phyloP scores from a whole-genome alignment of 2,888 invertebrate species.

The Hirtodrosophila confusa region DNA sequence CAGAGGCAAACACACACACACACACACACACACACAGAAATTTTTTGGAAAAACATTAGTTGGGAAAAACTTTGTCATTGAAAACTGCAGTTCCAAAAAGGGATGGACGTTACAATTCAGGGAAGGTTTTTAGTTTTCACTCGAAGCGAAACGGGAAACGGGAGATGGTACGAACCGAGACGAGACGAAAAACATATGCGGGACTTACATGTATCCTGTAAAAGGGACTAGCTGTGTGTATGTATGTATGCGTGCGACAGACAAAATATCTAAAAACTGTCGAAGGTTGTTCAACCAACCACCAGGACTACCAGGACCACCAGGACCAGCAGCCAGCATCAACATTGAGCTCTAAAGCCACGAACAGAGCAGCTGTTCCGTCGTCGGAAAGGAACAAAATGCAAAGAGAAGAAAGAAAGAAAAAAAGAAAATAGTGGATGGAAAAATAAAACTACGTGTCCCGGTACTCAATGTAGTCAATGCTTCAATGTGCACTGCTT shows the following conservation, averaged over 20 bases:
- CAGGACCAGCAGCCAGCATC: conserved; percentile 29
- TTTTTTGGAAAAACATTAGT: conserved; percentile 24
- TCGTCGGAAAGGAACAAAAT: conserved; percentile 12
- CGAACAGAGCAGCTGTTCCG: conserved; percentile 73
- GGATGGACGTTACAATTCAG: conserved; percentile 46
- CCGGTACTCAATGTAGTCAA: conserved; percentile 47
- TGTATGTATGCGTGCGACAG: conserved; percentile 44
- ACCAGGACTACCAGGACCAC: conserved; percentile 29
- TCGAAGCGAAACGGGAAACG: conserved; percentile 37
- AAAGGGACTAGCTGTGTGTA: conserved; percentile 43
- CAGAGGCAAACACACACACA: conserved; percentile 11
- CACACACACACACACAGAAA: conserved; percentile 9
- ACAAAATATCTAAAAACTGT: conserved; percentile 73
- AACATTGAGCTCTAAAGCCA: conserved; percentile 41
- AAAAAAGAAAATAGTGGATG: conserved; percentile 69
- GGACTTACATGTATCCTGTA: conserved; percentile 66
- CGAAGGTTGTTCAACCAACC: conserved; percentile 75
- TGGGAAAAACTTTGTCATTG: conserved; percentile 60
- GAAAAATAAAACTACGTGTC: conserved; percentile 57
- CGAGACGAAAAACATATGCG: conserved; percentile 69
- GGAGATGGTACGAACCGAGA: conserved; percentile 12
- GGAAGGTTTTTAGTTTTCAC: conserved; percentile 48
- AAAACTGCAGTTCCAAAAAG: conserved; percentile 35
- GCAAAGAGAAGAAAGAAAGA: background rate
- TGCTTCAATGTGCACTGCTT: conserved; percentile 39